Conservation (phyloP, 2,113 vertebrate species). For the Phylloscopus trochiloides region DNA sequence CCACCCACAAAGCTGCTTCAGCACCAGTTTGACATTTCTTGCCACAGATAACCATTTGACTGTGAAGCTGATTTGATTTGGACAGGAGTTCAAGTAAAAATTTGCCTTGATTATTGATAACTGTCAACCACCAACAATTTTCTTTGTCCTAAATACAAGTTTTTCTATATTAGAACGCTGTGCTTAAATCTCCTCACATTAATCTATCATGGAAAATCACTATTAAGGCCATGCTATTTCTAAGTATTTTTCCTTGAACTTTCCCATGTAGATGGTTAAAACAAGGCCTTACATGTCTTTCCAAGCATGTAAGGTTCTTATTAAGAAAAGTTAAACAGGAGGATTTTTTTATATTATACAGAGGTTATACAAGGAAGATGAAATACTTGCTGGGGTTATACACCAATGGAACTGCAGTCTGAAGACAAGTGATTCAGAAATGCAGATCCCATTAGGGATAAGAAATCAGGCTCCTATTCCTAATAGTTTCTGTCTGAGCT, state of each 20-base stretch:
- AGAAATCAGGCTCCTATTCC: not conserved
- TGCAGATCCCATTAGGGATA: not conserved
- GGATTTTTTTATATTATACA: not conserved
- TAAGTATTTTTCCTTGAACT: not conserved
- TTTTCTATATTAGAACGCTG: not conserved
- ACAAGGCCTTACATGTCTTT: not conserved
- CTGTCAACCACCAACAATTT: not conserved
- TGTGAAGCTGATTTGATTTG: not conserved
- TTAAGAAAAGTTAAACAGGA: not conserved
- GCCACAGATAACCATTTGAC: not conserved
- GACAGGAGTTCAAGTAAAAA: not conserved
- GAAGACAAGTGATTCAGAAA: not conserved
- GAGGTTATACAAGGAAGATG: not conserved
- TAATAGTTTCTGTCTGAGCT: not conserved
- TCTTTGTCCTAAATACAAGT: not conserved
- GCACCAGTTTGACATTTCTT: not conserved
- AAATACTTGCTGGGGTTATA: not conserved
- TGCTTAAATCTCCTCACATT: not conserved
- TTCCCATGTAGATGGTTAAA: not conserved
- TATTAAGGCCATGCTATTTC: not conserved
- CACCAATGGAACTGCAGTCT: not conserved
- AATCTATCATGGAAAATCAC: not conserved
- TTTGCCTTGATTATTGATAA: not conserved
- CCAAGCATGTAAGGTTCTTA: not conserved
- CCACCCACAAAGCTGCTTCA: not conserved